phyloP scores from a whole-genome alignment of 2,888 invertebrate genomes.

The Phortica magna region DNA sequence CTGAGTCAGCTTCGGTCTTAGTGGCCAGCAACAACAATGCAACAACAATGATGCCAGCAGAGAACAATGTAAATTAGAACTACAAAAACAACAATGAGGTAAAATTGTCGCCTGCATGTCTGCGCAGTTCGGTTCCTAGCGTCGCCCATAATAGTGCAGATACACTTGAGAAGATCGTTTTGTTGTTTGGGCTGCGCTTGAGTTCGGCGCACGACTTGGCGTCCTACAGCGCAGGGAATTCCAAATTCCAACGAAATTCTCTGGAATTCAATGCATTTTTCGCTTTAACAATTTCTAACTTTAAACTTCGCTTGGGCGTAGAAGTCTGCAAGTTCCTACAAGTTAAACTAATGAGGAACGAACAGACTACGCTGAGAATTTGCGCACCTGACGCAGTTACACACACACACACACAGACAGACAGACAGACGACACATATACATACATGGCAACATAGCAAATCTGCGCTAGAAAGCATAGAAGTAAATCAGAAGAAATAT shows the following conservation, averaged over 20 bases:
- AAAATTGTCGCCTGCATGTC: conserved; percentile 65
- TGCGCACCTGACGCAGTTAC: conserved; percentile 56
- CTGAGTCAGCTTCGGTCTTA: conserved; percentile 36
- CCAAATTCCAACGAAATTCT: conserved; percentile 68
- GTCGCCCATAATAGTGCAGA: not conserved
- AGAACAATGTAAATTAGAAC: conserved; percentile 13
- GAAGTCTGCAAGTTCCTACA: conserved; percentile 21
- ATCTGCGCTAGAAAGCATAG: conserved; percentile 7
- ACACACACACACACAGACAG: not conserved
- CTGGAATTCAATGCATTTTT: conserved; percentile 47
- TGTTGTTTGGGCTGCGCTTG: conserved; percentile 34
- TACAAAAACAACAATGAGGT: conserved; percentile 33
- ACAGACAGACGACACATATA: too few species aligned
- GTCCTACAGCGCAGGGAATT: conserved; percentile 57
- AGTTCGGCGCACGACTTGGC: not conserved
- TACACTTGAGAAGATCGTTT: conserved; percentile 60
- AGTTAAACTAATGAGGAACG: not conserved
- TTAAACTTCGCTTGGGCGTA: too few species aligned
- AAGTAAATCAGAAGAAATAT: conserved; percentile 47
- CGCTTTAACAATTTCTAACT: not conserved
- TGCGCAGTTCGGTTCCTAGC: conserved; percentile 42
- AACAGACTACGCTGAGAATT: conserved; percentile 53
- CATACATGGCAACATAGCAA: not conserved
- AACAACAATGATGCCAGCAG: not conserved
- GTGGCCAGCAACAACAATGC: conserved; percentile 27